These are phyloP conservation scores for Numenius arquata DNA, from an alignment of 2,113 vertebrate species.

Conservation along the genomic window DNA sequence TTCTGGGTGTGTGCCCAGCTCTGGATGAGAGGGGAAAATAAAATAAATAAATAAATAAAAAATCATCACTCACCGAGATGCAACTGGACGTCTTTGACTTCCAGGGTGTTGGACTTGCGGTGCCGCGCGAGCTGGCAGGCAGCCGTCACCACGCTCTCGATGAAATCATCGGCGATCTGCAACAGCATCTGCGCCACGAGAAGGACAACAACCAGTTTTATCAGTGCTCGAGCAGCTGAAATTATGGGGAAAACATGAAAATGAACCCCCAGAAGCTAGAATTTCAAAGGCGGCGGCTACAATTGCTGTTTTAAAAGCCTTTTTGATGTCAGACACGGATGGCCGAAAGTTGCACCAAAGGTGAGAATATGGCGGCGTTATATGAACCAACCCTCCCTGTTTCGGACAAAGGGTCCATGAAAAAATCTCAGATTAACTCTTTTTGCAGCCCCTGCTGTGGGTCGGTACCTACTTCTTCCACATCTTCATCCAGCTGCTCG, in stretches of 20 bases:
- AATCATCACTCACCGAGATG: constrained; percentile 84
- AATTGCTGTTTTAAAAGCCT: not conserved
- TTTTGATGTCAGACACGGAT: not conserved
- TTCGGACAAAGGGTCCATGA: not conserved
- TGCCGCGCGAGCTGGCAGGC: constrained; percentile 96
- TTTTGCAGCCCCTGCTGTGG: not conserved
- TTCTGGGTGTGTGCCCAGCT: fast-evolving
- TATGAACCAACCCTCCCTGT: not conserved
- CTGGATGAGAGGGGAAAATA: too few relatives aligned
- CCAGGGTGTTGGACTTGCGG: constrained; percentile 95
- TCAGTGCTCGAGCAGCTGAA: not conserved
- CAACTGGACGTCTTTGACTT: constrained; percentile 97
- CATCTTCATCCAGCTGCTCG: constrained; percentile 97
- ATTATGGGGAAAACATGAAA: fast-evolving
- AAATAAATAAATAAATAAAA: too few relatives aligned
- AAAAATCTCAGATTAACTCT: not conserved
- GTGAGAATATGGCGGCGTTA: not conserved
- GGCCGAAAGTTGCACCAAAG: not conserved
- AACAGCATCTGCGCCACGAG: constrained; percentile 86
- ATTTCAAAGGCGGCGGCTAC: not conserved
- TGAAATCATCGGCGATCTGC: constrained; percentile 98
- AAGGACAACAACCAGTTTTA: not conserved
- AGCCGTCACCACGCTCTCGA: constrained; percentile 96
- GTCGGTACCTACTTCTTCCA: constrained; percentile 87
- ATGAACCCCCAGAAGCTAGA: not conserved